Evolutionary conservation across 1,140 invertebrate genomes (phyloP).

Genomic region (Globodera ellingtonae): DNA sequence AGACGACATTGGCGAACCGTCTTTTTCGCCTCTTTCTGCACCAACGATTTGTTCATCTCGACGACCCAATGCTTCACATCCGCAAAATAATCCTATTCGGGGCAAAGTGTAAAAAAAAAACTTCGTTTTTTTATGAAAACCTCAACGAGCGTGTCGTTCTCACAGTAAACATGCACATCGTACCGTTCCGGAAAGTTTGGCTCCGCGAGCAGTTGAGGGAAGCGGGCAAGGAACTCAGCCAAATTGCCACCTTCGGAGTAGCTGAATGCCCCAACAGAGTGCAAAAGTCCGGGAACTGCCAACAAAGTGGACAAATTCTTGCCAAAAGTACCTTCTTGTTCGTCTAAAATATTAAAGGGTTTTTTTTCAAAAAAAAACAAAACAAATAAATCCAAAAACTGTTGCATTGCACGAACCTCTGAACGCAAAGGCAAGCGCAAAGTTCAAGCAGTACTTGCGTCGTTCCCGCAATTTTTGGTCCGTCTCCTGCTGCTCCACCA

Average conservation of each 20-base stretch:
- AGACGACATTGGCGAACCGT: constrained; percentile 1
- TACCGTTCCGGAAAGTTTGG: constrained; percentile 8
- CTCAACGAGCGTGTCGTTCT: constrained; percentile 15
- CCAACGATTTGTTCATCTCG: not conserved
- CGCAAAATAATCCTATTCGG: not conserved
- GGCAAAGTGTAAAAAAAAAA: not conserved
- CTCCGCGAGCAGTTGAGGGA: constrained; percentile 1
- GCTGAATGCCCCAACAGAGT: not conserved
- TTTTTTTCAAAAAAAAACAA: not conserved
- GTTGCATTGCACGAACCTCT: not conserved
- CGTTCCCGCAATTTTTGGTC: not conserved
- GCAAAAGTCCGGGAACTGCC: not conserved
- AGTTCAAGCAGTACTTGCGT: not conserved
- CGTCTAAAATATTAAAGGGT: not conserved
- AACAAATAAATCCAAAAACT: not conserved
- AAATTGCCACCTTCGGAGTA: constrained; percentile 8
- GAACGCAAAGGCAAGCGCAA: not conserved
- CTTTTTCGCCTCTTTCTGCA: no score
- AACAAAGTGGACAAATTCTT: constrained; percentile 3
- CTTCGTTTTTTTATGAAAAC: not conserved
- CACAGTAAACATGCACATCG: constrained; percentile 18
- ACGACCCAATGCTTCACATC: constrained; percentile 14
- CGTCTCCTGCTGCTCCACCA: not conserved
- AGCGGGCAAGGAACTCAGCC: not conserved
- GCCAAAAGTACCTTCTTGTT: constrained; percentile 4